Conservation (phyloP, 1,140 invertebrate genomes). For the Batillaria attramentaria region DNA sequence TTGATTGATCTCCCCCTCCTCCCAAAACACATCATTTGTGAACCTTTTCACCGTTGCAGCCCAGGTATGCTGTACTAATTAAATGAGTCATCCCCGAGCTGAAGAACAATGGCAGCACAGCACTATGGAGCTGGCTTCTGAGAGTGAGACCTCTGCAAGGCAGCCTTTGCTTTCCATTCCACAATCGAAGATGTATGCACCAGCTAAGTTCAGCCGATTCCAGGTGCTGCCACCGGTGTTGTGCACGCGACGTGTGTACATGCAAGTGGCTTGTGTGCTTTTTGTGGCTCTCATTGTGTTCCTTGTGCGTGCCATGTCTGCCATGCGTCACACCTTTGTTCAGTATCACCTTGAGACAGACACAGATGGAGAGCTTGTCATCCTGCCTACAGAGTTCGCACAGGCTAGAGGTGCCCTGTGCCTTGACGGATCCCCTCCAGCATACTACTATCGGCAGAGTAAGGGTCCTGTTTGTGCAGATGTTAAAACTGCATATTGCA, state of each 20-base stretch:
- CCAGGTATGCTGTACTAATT: no score
- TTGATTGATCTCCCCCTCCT: no score
- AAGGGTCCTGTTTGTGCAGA: no score
- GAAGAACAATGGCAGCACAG: no score
- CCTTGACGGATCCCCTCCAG: constrained; percentile 62
- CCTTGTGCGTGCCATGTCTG: constrained; percentile 46
- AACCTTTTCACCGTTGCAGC: no score
- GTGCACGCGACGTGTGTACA: constrained; percentile 50
- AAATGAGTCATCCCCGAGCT: no score
- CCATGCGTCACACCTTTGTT: constrained; percentile 52
- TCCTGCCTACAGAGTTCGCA: constrained; percentile 52
- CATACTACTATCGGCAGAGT: constrained; percentile 59
- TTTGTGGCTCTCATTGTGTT: constrained; percentile 45
- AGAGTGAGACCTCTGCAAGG: no score
- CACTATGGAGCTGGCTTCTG: no score
- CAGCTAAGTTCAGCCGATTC: constrained; percentile 37
- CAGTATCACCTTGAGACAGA: constrained; percentile 49
- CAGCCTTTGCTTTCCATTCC: no score
- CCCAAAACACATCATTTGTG: no score
- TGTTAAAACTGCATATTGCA: neutral
- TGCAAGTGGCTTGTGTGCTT: constrained; percentile 46
- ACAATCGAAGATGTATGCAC: constrained; percentile 32
- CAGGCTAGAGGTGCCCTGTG: constrained; percentile 46
- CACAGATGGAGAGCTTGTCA: constrained; percentile 57
- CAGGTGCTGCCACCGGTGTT: constrained; percentile 46